A percentile compares a stretch with the other conserved stretches of the same genome.
Evolutionary conservation across 2,113 vertebrate species (phyloP).

Genomic region (Cephalopterus ornatus): DNA sequence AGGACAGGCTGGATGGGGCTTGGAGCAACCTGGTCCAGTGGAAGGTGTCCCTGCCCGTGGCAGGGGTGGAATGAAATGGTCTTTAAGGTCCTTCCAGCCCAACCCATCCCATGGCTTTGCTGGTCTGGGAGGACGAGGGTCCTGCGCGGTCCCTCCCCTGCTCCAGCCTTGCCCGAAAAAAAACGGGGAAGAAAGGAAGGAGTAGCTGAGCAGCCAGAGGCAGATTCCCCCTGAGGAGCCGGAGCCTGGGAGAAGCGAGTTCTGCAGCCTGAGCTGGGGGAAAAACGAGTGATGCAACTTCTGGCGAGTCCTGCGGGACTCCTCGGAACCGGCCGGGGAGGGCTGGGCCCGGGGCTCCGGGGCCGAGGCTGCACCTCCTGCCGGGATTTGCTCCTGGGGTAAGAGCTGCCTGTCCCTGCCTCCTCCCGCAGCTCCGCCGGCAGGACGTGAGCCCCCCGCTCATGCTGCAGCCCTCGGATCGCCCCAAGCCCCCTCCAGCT

Average conservation of each 20-base stretch:
- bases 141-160: neutral
- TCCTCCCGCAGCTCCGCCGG: neutral
- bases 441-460: no score
- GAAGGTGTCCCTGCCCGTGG: no score
- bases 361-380: neutral
- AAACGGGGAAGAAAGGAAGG: neutral
- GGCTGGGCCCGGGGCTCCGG: neutral
- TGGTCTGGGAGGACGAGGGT: neutral
- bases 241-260: neutral
- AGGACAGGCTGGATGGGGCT: no score
- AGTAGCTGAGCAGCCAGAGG: neutral
- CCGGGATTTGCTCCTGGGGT: neutral
- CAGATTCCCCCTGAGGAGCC: neutral
- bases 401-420: neutral
- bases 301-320: neutral
- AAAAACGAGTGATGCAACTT: slow-evolving; percentile 42
- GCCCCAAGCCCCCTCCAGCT: neutral
- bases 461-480: fast-evolving
- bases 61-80: neutral
- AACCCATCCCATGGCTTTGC: neutral
- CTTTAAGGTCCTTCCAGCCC: neutral
- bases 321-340: neutral
- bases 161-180: neutral
- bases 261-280: neutral
- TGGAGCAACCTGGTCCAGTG: neutral